These are phyloP conservation scores for Vultur gryphus DNA, from an alignment of 2,797 vertebrate genomes.

Conservation along the genomic window DNA sequence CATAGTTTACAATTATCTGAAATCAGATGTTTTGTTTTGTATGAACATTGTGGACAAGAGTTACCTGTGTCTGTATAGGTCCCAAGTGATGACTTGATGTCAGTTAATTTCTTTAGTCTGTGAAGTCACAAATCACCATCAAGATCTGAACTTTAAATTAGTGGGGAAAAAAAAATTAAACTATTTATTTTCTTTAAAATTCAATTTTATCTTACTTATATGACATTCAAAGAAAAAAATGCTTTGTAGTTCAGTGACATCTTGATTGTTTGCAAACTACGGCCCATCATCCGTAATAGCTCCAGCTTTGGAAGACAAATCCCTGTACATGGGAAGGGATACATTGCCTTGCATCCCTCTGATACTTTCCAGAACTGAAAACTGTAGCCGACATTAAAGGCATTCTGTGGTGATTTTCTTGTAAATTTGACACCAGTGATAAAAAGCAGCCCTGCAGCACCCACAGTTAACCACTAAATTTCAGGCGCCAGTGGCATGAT, in stretches of 20 bases:
- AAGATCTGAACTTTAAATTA: background rate
- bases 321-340: background rate
- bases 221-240: background rate
- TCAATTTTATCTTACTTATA: background rate
- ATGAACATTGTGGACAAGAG: background rate
- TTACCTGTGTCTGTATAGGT: background rate
- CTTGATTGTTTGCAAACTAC: background rate
- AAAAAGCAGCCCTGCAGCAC: constrained; percentile 17
- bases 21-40: background rate
- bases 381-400: constrained; percentile 20
- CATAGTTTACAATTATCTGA: background rate
- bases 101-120: background rate
- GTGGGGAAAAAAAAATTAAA: background rate
- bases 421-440: constrained; percentile 33
- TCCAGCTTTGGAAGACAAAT: background rate
- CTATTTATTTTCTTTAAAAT: background rate
- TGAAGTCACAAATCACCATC: background rate
- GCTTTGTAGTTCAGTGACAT: background rate
- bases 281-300: background rate
- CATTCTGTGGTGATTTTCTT: constrained; percentile 45
- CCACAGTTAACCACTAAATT: background rate
- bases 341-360: background rate
- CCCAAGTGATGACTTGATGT: background rate
- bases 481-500: background rate
- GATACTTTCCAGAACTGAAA: constrained; percentile 39